Percentiles rank a stretch among this genome's conserved stretches.
Evolutionary conservation across 2,888 invertebrate species (phyloP).

Genomic region (Tenodera sinensis): DNA sequence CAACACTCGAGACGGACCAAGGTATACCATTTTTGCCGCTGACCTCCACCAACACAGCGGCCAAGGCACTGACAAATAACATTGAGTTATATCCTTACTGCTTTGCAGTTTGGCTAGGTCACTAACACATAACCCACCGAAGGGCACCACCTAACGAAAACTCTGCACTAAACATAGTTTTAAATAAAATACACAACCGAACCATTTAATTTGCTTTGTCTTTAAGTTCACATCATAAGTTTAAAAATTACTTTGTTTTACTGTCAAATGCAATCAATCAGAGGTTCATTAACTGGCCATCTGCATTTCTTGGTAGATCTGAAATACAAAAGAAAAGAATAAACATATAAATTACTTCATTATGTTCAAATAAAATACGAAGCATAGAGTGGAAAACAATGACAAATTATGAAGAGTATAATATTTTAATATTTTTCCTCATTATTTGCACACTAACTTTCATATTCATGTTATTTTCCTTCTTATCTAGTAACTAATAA

Average conservation of each 20-base stretch:
- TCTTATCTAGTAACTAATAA: too few relatives aligned
- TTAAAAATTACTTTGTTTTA: not conserved
- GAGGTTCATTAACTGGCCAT: not conserved
- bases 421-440: too few relatives aligned
- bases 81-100: conserved; percentile 20
- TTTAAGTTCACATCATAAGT: not conserved
- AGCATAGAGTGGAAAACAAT: too few relatives aligned
- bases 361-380: too few relatives aligned
- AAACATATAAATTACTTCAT: not conserved
- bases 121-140: not conserved
- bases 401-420: too few relatives aligned
- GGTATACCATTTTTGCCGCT: conserved; percentile 25
- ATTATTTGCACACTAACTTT: too few relatives aligned
- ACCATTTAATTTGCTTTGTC: not conserved
- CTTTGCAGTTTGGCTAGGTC: not conserved
- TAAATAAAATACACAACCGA: not conserved
- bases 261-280: not conserved
- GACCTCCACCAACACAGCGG: conserved; percentile 27
- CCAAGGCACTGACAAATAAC: conserved; percentile 32
- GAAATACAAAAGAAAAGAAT: not conserved
- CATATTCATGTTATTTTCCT: too few relatives aligned
- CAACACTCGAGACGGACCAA: conserved; percentile 9
- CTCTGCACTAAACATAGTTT: not conserved
- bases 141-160: not conserved
- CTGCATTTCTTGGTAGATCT: not conserved